Conservation (phyloP, 1,140 invertebrate genomes). For the Drosophila trapezifrons region DNA sequence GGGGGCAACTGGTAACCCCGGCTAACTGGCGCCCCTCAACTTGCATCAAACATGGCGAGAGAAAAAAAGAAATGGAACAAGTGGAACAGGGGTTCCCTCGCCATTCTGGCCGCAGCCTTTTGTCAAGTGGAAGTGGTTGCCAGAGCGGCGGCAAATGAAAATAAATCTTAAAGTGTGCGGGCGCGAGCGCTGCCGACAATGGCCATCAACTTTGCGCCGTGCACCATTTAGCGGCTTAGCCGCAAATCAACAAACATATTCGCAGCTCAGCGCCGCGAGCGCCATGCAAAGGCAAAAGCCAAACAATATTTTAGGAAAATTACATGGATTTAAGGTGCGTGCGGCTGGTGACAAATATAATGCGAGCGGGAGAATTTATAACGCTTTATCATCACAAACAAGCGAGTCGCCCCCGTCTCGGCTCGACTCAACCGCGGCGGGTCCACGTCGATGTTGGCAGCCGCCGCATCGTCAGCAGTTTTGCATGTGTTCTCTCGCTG, state of each 20-base stretch:
- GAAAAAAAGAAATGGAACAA: background rate
- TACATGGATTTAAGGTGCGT: constrained; percentile 73
- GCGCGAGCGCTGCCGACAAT: constrained; percentile 13
- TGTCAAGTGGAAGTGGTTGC: constrained; percentile 35
- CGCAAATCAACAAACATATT: constrained; percentile 71
- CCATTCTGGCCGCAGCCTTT: constrained; percentile 22
- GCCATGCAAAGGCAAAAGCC: constrained; percentile 59
- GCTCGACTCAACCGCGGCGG: background rate
- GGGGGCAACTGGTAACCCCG: constrained; percentile 18
- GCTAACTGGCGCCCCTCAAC: constrained; percentile 28
- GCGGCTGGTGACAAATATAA: constrained; percentile 62
- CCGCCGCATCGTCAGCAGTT: constrained; percentile 47
- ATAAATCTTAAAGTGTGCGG: constrained; percentile 57
- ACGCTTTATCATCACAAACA: constrained; percentile 73
- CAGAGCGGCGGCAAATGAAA: constrained; percentile 37
- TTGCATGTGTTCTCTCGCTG: constrained; percentile 31
- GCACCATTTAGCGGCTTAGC: constrained; percentile 67
- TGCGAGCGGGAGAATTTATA: constrained; percentile 64
- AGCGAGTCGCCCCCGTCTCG: constrained; percentile 22
- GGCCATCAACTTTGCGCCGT: constrained; percentile 37
- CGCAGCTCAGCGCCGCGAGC: constrained; percentile 23
- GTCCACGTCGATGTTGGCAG: constrained; percentile 5
- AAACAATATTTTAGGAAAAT: constrained; percentile 78
- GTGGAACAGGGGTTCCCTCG: constrained; percentile 6
- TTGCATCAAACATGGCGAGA: constrained; percentile 22